phyloP scores from a whole-genome alignment of 1,140 invertebrate genomes.

The Papilio helenus region DNA sequence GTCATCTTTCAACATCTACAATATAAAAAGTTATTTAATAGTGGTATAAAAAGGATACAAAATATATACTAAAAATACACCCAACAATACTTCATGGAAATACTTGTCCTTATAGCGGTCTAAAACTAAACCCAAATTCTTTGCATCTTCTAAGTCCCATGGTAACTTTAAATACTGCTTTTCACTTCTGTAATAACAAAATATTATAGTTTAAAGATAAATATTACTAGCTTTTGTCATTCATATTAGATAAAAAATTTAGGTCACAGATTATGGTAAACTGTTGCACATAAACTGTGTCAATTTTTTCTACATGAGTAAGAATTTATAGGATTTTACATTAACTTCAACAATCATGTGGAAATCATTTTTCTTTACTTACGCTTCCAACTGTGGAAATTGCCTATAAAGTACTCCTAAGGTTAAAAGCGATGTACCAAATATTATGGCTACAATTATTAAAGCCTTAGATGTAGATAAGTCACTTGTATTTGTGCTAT shows the following conservation, averaged over 20 bases:
- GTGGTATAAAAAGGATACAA: slow-evolving; percentile 95
- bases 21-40: too few species aligned
- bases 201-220: slow-evolving; percentile 34
- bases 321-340: too few species aligned
- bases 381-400: slow-evolving; percentile 93
- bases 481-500: slow-evolving; percentile 45
- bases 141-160: slow-evolving; percentile 97
- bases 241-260: background rate
- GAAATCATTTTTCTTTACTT: slow-evolving; percentile 85
- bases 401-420: slow-evolving; percentile 88
- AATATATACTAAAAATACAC: slow-evolving; percentile 96
- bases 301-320: too few species aligned
- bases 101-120: slow-evolving; percentile 97
- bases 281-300: too few species aligned
- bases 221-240: background rate
- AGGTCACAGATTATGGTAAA: background rate
- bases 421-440: slow-evolving; percentile 85
- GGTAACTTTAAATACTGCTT: slow-evolving; percentile 95
- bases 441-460: slow-evolving; percentile 85
- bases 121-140: slow-evolving; percentile 95
- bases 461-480: slow-evolving; percentile 84
- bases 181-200: slow-evolving; percentile 90
- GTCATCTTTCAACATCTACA: too few species aligned
- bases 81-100: slow-evolving; percentile 95
- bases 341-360: slow-evolving; percentile 17